Percentiles rank a stretch among this genome's conserved stretches.
Conservation (phyloP, 2,113 vertebrate genomes). For the Elachura formosa region DNA sequence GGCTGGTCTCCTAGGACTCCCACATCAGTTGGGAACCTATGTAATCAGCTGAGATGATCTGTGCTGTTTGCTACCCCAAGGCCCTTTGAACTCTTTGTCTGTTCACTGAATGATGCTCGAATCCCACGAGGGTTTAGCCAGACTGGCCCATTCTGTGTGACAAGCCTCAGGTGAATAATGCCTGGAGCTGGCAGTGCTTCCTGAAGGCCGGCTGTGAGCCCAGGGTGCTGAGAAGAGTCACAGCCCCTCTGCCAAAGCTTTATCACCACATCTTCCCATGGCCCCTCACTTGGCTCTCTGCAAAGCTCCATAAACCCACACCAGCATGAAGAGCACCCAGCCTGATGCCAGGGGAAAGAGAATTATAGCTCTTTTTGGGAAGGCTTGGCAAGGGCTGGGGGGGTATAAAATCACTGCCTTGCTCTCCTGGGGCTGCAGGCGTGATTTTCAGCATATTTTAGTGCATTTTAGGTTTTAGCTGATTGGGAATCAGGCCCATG, state of each 20-base stretch:
- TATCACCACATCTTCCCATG: neutral
- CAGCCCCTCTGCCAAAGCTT: constrained; percentile 21
- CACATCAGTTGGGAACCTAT: neutral
- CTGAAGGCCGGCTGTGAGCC: neutral
- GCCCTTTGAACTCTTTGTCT: constrained; percentile 53
- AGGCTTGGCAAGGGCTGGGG: neutral
- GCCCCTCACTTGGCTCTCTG: neutral
- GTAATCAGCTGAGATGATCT: constrained; percentile 50
- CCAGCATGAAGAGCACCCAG: neutral
- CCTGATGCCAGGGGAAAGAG: neutral
- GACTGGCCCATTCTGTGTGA: neutral
- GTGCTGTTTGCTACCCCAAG: neutral
- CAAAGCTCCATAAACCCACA: neutral
- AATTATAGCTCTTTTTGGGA: neutral
- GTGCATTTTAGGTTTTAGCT: neutral
- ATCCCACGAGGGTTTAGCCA: neutral
- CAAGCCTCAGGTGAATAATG: constrained; percentile 20
- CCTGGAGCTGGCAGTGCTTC: neutral
- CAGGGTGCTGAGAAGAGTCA: neutral
- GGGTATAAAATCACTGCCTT: neutral
- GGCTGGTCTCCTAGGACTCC: constrained; percentile 53
- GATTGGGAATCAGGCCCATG: neutral
- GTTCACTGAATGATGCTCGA: neutral
- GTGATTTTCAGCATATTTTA: neutral
- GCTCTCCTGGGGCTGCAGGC: neutral